Evolutionary conservation across 2,113 vertebrate species (phyloP).

Genomic region (Prionailurus bengalensis): DNA sequence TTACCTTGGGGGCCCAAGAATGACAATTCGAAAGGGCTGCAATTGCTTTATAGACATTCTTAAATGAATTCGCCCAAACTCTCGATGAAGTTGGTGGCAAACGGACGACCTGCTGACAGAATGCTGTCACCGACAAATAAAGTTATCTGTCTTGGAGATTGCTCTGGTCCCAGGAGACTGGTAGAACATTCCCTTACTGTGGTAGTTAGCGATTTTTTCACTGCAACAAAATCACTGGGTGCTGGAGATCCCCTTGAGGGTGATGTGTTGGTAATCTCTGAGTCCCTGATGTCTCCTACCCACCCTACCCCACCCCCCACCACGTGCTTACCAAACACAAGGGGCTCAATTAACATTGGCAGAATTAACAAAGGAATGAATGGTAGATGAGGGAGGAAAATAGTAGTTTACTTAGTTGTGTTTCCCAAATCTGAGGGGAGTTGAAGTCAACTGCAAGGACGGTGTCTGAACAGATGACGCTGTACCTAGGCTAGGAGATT

Average conservation of each 20-base stretch:
- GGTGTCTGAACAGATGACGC: background rate
- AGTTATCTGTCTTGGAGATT: slow-evolving; percentile 15
- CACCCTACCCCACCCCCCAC: too few species aligned
- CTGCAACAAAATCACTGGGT: background rate
- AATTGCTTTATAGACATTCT: background rate
- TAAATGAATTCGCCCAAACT: slow-evolving; percentile 38
- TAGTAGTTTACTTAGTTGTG: background rate
- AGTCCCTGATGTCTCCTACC: background rate
- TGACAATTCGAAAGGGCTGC: background rate
- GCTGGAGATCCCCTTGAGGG: background rate
- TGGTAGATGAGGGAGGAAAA: background rate
- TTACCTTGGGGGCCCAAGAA: background rate
- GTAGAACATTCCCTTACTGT: background rate
- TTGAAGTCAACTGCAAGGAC: background rate
- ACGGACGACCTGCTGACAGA: background rate
- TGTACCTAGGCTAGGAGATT: background rate
- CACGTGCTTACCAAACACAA: background rate
- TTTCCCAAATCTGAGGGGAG: background rate
- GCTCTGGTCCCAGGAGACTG: background rate
- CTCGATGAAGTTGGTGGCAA: background rate
- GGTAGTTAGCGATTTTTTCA: background rate
- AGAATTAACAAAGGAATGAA: background rate
- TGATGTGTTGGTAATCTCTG: background rate
- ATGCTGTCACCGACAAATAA: background rate
- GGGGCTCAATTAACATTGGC: background rate